Conservation (phyloP, 2,797 vertebrate species). For the Rhinogobio ventralis region DNA sequence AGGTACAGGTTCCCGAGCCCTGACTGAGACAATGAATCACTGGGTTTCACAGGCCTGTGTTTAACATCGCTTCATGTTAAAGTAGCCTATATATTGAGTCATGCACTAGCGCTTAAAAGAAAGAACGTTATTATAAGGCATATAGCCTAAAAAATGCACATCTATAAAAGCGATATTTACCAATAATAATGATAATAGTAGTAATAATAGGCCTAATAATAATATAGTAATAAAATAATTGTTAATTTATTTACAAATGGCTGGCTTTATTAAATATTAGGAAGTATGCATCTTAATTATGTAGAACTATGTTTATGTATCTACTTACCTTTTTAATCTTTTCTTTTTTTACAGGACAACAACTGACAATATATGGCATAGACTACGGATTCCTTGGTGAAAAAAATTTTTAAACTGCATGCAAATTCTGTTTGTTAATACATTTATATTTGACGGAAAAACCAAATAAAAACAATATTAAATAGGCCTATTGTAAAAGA, state of each 20-base stretch:
- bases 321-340: not conserved
- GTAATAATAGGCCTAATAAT: no score
- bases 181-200: not conserved
- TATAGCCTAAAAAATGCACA: not conserved
- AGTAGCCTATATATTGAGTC: not conserved
- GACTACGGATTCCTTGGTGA: not conserved
- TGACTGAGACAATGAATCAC: not conserved
- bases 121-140: not conserved
- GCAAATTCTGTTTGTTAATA: not conserved
- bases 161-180: not conserved
- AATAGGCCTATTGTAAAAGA: not conserved
- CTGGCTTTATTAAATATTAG: not conserved
- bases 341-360: not conserved
- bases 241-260: not conserved
- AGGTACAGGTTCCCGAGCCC: constrained; percentile 1
- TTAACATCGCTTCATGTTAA: not conserved
- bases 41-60: not conserved
- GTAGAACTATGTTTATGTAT: not conserved
- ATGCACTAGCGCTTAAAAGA: not conserved
- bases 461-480: not conserved
- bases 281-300: not conserved
- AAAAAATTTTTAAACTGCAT: not conserved
- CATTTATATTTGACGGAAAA: not conserved
- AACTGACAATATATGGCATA: not conserved
- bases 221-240: not conserved